These are phyloP conservation scores for Ophiothrix spiculata DNA, from an alignment of 35 echinoderm and acorn worm species.

Conservation along the genomic window DNA sequence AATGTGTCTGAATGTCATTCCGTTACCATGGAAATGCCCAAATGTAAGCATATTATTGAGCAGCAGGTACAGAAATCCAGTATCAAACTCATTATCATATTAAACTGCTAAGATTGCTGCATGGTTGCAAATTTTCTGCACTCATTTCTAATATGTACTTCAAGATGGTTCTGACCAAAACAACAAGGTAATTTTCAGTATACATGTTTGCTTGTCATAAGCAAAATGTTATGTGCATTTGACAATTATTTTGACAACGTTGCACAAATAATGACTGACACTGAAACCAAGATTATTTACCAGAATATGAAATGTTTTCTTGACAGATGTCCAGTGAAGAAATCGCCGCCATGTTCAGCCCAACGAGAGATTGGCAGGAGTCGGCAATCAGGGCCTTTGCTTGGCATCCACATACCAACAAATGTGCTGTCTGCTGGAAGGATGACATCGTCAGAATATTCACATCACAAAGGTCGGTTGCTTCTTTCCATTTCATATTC, in stretches of 20 bases:
- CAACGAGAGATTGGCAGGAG: conserved; percentile 62
- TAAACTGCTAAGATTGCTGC: too few relatives aligned
- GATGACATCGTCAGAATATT: conserved; percentile 84
- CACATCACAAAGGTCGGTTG: conserved; percentile 75
- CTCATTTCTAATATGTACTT: background rate
- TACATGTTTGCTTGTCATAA: background rate
- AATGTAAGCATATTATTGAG: too few relatives aligned
- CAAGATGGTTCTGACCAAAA: too few relatives aligned
- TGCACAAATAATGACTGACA: background rate
- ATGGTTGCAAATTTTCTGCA: conserved; percentile 5
- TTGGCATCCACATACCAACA: conserved; percentile 97
- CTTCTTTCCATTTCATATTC: too few relatives aligned
- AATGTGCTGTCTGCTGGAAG: conserved; percentile 86
- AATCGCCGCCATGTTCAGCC: conserved; percentile 68
- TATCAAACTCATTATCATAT: too few relatives aligned
- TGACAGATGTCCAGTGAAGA: conserved; percentile 61
- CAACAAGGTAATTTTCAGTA: too few relatives aligned
- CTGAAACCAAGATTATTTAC: background rate
- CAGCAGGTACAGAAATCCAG: too few relatives aligned
- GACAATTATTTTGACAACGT: background rate
- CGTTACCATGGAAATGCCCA: too few relatives aligned
- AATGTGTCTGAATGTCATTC: too few relatives aligned
- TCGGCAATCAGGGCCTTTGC: conserved; percentile 88
- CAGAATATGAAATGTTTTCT: background rate
- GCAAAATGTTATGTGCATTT: background rate